Percentiles rank a stretch among this genome's conserved stretches.
These are phyloP conservation scores for Sarcophaga rosellei DNA, from an alignment of 2,888 invertebrate species.

Conservation along the genomic window DNA sequence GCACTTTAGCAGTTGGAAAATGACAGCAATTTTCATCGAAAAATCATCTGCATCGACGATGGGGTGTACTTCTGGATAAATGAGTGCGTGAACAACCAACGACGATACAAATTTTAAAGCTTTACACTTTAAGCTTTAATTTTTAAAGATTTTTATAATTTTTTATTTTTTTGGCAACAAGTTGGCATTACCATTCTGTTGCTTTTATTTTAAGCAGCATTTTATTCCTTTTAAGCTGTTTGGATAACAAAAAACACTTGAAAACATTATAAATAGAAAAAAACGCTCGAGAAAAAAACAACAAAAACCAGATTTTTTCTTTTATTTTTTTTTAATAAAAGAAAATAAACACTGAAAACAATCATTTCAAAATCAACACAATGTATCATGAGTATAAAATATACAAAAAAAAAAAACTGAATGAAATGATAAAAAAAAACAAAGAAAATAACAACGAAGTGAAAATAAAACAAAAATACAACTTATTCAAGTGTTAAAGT, in stretches of 20 bases:
- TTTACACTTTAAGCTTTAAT: no score
- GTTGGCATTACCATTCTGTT: background rate
- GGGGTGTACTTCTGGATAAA: no score
- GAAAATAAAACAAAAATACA: conserved; percentile 21
- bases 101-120: no score
- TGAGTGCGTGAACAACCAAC: no score
- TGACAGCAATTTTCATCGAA: no score
- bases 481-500: conserved; percentile 62
- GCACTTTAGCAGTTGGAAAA: no score
- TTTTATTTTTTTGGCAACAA: no score
- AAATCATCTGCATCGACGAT: no score
- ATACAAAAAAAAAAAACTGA: background rate
- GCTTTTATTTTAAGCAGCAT: conserved; percentile 39
- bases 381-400: conserved; percentile 44
- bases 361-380: conserved; percentile 62
- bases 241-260: conserved; percentile 60
- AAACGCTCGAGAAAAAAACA: conserved; percentile 21
- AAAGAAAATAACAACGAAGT: background rate
- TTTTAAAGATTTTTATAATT: no score
- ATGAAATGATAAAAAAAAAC: conserved; percentile 13
- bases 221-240: conserved; percentile 60
- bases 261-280: conserved; percentile 50
- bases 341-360: conserved; percentile 53
- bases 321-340: background rate
- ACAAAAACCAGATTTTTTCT: background rate